Conservation (phyloP, 2,888 invertebrate species). For the Netelia inedita region DNA sequence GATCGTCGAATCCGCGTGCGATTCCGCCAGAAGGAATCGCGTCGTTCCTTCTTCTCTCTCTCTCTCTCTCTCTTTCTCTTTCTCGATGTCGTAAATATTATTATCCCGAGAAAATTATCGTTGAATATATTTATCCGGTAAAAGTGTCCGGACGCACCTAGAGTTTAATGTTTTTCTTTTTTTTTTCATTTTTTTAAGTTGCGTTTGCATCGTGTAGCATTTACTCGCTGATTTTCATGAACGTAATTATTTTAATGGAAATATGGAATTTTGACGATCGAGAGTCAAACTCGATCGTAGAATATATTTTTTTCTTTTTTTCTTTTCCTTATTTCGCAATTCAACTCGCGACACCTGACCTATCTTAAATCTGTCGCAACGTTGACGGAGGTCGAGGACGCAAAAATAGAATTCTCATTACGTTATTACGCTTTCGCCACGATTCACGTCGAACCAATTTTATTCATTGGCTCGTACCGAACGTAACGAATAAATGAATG, state of each 20-base stretch:
- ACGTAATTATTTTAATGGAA: too few relatives aligned
- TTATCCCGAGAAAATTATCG: conserved; percentile 21
- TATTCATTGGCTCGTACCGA: not conserved
- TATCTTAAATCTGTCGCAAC: conserved; percentile 58
- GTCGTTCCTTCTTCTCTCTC: not conserved
- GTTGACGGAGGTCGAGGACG: conserved; percentile 28
- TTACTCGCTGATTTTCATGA: not conserved
- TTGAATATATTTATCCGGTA: conserved; percentile 9
- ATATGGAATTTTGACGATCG: too few relatives aligned
- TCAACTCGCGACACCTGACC: conserved; percentile 41
- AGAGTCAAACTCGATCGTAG: too few relatives aligned
- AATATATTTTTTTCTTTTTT: not conserved
- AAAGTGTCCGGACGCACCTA: conserved; percentile 2
- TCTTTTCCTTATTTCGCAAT: not conserved
- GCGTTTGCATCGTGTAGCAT: not conserved
- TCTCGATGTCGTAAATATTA: conserved; percentile 40
- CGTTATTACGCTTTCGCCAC: not conserved
- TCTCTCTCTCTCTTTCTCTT: conserved; percentile 1
- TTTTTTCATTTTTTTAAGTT: too few relatives aligned
- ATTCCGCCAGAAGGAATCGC: not conserved
- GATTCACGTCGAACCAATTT: not conserved
- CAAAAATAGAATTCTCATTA: conserved; percentile 50
- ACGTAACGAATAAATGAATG: conserved; percentile 13
- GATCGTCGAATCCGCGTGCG: conserved; percentile 24
- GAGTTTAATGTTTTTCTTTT: not conserved